Evolutionary conservation across 2,113 vertebrate species (phyloP), one percentile per base, ranked within the genome.

Genomic region (Lagenorhynchus albirostris): DNA sequence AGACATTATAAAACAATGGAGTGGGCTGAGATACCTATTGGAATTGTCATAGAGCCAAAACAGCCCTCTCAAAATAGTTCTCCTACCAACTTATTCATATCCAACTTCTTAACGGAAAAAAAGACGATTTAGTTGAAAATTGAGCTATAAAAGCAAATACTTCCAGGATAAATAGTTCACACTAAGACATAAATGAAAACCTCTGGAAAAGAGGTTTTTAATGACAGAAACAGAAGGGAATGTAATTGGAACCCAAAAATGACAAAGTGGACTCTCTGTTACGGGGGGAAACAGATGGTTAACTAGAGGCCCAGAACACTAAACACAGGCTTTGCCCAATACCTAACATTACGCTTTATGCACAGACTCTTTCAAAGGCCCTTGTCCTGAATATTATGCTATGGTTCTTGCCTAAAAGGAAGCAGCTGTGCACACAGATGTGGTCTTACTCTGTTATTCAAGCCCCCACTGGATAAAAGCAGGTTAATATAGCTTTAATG

Each of bases 401-500:
- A 20, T 12, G 25, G 62, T 38, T 89, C 21, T n/a, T 79, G 55
- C 33, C 82, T 95, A 63, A 81, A 85, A 94, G 85, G 89, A 71
- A 96, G 89, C 95, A 96, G 85, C 89, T 90, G 95, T 76, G 90
- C 44, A 65, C 77, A 73, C 98, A 98, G 92, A 95, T 93, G 96
- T 93, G 55, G 15, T n/a, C 68, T 62, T 47, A 25, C 50, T 73
- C 67, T 84, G 36, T 71, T 36, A 95, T 65, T 63, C 71, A 47
- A 62, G 60, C 82, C 33, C n/a, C 36, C 18, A 31, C 38, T 77
- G 41, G 80, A 92, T 23, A 93, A 87, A 94, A 92, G 88, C 93
- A 95, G 92, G 95, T 96, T 98, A 95, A 96, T 92, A 96, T 12
- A 84, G 86, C 87, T 94, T 92, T 97, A 90, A 97, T 88, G 96